Base-by-base conservation (phyloP, 2,797 vertebrate genomes). In the Austrolebias charrua region DNA sequence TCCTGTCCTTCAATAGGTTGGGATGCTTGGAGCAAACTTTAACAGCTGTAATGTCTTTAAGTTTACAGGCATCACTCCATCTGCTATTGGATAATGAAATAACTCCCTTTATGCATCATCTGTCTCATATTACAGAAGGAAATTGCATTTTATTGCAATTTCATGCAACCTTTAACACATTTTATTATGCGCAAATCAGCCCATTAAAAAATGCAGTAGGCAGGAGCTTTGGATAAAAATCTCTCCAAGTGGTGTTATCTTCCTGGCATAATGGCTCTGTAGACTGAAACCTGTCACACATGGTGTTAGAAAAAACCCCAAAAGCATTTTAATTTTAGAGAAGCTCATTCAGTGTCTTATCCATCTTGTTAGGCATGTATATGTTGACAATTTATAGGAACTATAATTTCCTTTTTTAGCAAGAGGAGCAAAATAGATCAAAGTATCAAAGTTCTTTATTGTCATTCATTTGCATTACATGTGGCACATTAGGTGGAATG, bases 141-240 rank as follows among this genome's bases (percentile, higher is more conserved):
- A 74, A 73, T 75, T 31, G 53, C 52, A 33, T 62, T 69, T 75
- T 24, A 64, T 66, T 71, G 31, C 58, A 48, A 75, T 75, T 79
- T 69, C 55, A 38, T 45, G 47, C 28, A 29, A 54, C 28, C 54
- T 29, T 55, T 55, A 61, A 65, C 10, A 20, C 31, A 20, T 60
- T 64, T 9, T 0, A 43, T 55, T 58, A 64, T 50, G 35, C 20
- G 60, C 51, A 35, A 56, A 60, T 18, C 12, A 13, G n/a, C n/a
- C 7, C n/a, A 45, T 18, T n/a, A 31, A 31, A 18, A n/a, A 57
- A 57, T 45, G 18, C 18, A 47, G 31, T 5, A 46, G 43, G 19
- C 38, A 54, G 33, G 28, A 31, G 49, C 31, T 49, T 33, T 14
- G 29, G 15, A 66, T 68, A 16, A 62, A 60, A 74, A 48, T 12